These are phyloP conservation scores for Perca flavescens DNA, from an alignment of 2,113 vertebrate genomes.

Conservation along the genomic window DNA sequence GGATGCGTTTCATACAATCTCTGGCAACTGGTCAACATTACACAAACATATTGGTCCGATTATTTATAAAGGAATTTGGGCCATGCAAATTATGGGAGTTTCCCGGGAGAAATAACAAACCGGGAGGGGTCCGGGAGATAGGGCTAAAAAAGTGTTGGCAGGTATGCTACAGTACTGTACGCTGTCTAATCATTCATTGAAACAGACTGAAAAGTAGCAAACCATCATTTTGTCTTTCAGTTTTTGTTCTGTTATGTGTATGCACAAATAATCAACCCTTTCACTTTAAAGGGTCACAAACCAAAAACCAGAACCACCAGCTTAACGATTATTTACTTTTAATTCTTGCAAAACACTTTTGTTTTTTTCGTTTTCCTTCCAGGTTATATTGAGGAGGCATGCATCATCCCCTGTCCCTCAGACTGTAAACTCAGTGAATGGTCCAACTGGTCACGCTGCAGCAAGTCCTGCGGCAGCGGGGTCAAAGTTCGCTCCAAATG, in stretches of 20 bases:
- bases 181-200: conserved; percentile 7
- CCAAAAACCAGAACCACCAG: neutral
- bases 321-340: neutral
- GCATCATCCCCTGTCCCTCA: conserved; percentile 95
- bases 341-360: neutral
- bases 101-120: too few relatives aligned
- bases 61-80: too few relatives aligned
- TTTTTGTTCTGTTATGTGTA: neutral
- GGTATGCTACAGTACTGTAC: neutral
- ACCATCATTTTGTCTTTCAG: neutral
- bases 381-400: conserved; percentile 98
- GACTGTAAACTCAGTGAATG: conserved; percentile 99
- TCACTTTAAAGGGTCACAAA: neutral
- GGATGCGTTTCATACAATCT: too few relatives aligned
- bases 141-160: too few relatives aligned
- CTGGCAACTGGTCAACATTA: too few relatives aligned
- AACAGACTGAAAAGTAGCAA: neutral
- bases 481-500: conserved; percentile 98
- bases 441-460: conserved; percentile 99
- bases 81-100: too few relatives aligned
- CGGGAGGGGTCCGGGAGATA: too few relatives aligned
- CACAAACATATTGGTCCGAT: too few relatives aligned
- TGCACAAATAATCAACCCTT: neutral
- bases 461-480: conserved; percentile 97
- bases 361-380: neutral